A percentile compares a stretch with the other conserved stretches of the same genome.
Evolutionary conservation across 2,113 vertebrate genomes (phyloP).

Genomic region (Stomatorhinus ivindoensis): DNA sequence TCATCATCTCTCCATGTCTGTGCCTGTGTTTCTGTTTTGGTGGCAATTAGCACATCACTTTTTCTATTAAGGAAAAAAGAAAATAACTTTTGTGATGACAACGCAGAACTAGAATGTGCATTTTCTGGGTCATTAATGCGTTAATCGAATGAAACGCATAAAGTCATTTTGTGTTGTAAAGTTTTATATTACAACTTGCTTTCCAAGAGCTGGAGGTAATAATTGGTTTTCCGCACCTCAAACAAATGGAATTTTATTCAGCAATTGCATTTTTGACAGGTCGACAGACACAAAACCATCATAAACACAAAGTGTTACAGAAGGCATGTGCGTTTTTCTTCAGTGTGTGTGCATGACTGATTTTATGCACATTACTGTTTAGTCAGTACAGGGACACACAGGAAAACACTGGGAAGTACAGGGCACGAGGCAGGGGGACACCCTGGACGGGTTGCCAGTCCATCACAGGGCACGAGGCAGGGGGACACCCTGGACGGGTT

Average conservation of each 20-base stretch:
- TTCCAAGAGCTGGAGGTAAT: neutral
- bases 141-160: neutral
- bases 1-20: neutral
- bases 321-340: neutral
- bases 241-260: neutral
- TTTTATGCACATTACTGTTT: neutral
- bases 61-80: neutral
- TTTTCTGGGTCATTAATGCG: slow-evolving; percentile 3
- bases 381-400: neutral
- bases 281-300: neutral
- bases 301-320: neutral
- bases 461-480: neutral
- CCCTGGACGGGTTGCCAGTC: neutral
- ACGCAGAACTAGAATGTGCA: neutral
- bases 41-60: neutral
- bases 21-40: neutral
- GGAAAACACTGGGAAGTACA: neutral
- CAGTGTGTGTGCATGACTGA: neutral
- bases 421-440: neutral
- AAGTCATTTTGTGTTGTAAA: neutral
- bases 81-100: slow-evolving; percentile 3
- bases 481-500: neutral
- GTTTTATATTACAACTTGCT: neutral
- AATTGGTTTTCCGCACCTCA: neutral
- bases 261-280: slow-evolving; percentile 1